These are phyloP conservation scores for Holacanthella duospinosa DNA, from an alignment of 2,888 invertebrate species.

Conservation along the genomic window DNA sequence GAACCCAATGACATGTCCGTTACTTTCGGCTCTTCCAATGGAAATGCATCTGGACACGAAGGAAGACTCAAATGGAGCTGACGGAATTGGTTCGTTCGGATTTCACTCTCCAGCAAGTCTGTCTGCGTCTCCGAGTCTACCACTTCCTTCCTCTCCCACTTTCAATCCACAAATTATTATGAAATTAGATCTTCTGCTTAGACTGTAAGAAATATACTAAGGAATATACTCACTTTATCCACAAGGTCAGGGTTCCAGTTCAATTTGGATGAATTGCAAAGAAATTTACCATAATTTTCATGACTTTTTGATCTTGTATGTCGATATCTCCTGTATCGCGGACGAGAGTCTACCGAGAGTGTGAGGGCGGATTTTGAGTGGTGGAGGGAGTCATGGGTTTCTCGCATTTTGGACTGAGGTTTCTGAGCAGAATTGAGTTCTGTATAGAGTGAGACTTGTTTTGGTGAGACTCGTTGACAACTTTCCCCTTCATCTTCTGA, in stretches of 20 bases:
- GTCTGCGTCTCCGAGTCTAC: conserved; percentile 31
- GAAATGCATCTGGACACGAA: conserved; percentile 19
- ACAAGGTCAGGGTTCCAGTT: too few relatives aligned
- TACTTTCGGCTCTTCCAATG: conserved; percentile 29
- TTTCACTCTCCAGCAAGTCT: conserved; percentile 15
- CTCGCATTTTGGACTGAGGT: conserved; percentile 24
- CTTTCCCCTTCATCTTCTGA: conserved; percentile 4
- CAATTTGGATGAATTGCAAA: conserved; percentile 6
- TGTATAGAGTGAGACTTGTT: conserved; percentile 21
- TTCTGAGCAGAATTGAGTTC: conserved; percentile 30
- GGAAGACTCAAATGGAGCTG: conserved; percentile 28
- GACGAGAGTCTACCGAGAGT: conserved; percentile 18
- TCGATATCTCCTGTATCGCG: conserved; percentile 22
- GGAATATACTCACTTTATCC: too few relatives aligned
- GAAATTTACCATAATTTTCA: conserved; percentile 33
- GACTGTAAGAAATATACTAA: not conserved
- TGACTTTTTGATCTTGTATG: conserved; percentile 35
- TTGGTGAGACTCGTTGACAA: not conserved
- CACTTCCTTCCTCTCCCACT: not conserved
- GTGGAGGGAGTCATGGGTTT: conserved; percentile 8
- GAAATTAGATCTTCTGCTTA: too few relatives aligned
- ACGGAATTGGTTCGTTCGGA: not conserved
- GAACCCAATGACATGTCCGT: conserved; percentile 36
- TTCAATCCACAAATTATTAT: conserved; percentile 18
- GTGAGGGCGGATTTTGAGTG: conserved; percentile 18